Conservation (phyloP, 2,113 vertebrate species). For the Menidia beryllina region DNA sequence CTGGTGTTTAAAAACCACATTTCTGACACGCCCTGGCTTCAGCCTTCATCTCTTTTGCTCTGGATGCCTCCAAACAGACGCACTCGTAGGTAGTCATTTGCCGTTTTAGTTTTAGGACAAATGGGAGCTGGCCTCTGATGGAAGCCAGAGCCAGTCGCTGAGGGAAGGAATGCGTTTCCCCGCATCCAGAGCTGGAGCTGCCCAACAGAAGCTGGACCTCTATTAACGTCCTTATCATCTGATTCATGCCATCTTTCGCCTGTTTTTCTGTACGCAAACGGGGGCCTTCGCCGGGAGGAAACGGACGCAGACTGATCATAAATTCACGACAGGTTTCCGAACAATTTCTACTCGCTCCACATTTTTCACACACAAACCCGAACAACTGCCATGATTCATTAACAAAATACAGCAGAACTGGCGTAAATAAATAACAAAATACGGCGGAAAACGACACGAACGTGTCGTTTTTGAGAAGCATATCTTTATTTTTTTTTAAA, state of each 20-base stretch:
- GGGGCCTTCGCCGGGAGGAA: too few relatives aligned
- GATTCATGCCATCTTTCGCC: conserved; percentile 25
- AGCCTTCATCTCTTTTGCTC: conserved; percentile 20
- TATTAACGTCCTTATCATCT: conserved; percentile 59
- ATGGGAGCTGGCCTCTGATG: conserved; percentile 16
- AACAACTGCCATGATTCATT: too few relatives aligned
- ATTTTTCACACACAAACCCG: too few relatives aligned
- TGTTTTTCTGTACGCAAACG: too few relatives aligned
- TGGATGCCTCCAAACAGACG: conserved; percentile 41
- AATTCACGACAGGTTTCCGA: too few relatives aligned
- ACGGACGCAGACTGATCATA: too few relatives aligned
- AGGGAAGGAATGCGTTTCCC: conserved; percentile 5
- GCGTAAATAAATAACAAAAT: too few relatives aligned
- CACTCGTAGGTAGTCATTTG: conserved; percentile 36
- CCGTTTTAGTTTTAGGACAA: conserved; percentile 35
- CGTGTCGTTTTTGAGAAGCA: too few relatives aligned
- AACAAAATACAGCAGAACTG: too few relatives aligned
- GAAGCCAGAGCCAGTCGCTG: conserved; percentile 10
- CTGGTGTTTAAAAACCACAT: conserved; percentile 68
- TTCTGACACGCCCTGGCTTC: conserved; percentile 71
- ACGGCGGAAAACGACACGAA: too few relatives aligned
- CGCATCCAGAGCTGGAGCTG: neutral
- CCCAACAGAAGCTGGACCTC: neutral
- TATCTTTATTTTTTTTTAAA: too few relatives aligned
- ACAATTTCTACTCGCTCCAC: too few relatives aligned